These are phyloP conservation scores for Auanema freiburgensis DNA, from an alignment of 2,888 invertebrate genomes.

Conservation along the genomic window DNA sequence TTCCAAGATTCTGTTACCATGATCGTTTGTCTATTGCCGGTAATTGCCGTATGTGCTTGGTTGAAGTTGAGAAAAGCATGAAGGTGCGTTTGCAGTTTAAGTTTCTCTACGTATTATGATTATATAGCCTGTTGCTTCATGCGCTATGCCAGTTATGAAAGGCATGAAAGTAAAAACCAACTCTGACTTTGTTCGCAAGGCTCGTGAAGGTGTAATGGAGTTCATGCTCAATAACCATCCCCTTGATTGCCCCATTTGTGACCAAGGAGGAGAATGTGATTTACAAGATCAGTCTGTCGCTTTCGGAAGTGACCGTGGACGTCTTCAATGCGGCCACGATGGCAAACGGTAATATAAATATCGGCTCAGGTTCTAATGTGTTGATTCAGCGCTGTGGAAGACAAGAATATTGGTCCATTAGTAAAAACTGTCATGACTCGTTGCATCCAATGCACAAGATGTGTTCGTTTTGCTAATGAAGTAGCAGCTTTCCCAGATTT, in stretches of 20 bases:
- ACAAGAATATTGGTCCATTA: conserved; percentile 96
- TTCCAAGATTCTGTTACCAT: conserved; percentile 98
- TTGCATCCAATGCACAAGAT: conserved; percentile 92
- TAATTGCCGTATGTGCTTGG: conserved; percentile 98
- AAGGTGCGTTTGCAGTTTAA: conserved; percentile 70
- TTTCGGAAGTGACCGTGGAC: conserved; percentile 83
- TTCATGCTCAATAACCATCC: conserved; percentile 97
- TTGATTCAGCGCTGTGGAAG: conserved; percentile 84
- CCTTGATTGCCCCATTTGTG: conserved; percentile 98
- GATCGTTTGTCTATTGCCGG: conserved; percentile 96
- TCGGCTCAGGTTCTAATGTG: neutral
- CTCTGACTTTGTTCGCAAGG: conserved; percentile 79
- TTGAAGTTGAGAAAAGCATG: conserved; percentile 96
- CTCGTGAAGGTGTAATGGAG: conserved; percentile 84
- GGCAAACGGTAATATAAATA: conserved; percentile 49
- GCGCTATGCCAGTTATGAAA: conserved; percentile 99
- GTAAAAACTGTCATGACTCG: conserved; percentile 99
- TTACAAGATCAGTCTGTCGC: conserved; percentile 98
- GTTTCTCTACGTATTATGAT: too few species aligned
- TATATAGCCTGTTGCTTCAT: conserved; percentile 87
- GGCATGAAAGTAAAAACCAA: conserved; percentile 95
- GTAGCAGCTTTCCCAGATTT: conserved; percentile 98
- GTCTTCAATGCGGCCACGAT: conserved; percentile 57
- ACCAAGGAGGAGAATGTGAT: conserved; percentile 79
- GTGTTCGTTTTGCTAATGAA: conserved; percentile 84